phyloP scores from a whole-genome alignment of 2,797 vertebrate genomes.

The Balearica regulorum region DNA sequence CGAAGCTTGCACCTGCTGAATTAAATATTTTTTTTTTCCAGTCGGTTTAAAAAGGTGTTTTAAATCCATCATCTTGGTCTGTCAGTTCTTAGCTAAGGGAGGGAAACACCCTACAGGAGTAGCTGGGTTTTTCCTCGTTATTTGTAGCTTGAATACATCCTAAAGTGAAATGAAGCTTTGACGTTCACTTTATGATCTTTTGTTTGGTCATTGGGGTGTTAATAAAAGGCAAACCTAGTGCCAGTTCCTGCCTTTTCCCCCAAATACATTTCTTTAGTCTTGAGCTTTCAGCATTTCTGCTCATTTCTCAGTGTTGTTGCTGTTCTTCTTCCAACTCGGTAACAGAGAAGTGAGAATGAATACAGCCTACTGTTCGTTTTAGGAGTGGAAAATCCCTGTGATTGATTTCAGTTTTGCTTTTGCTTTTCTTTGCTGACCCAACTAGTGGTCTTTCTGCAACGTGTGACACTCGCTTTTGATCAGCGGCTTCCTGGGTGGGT shows the following conservation, averaged over 20 bases:
- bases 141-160: background rate
- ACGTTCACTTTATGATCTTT: background rate
- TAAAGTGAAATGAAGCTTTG: background rate
- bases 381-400: background rate
- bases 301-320: background rate
- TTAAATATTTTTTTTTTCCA: rapidly evolving
- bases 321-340: background rate
- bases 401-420: background rate
- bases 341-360: background rate
- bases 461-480: background rate
- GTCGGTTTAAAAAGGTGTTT: background rate
- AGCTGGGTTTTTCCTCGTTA: background rate
- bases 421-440: background rate
- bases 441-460: background rate
- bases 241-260: background rate
- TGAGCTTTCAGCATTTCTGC: background rate
- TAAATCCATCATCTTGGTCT: background rate
- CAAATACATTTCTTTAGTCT: rapidly evolving
- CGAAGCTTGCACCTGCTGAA: background rate
- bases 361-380: background rate
- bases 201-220: background rate
- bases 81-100: too few relatives aligned
- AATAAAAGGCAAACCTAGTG: background rate
- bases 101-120: background rate
- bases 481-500: background rate